These are phyloP conservation scores for Sphenopsis melanotis DNA, from an alignment of 2,797 vertebrate genomes.

Conservation along the genomic window DNA sequence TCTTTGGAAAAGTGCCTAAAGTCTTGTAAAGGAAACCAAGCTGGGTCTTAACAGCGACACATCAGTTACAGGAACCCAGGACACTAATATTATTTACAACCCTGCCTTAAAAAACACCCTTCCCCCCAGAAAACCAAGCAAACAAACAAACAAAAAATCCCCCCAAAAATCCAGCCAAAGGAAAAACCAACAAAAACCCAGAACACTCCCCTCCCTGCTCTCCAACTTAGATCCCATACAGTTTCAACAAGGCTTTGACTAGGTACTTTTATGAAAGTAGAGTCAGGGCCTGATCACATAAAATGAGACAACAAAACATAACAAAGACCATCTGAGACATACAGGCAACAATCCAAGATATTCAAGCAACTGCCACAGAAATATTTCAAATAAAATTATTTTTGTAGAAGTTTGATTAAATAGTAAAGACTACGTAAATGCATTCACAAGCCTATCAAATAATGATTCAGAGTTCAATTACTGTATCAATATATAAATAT, in stretches of 20 bases:
- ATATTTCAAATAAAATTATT: not conserved
- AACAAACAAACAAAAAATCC: not conserved
- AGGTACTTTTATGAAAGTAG: not conserved
- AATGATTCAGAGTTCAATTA: not conserved
- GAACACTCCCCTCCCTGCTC: not conserved
- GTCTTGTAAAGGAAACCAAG: not conserved
- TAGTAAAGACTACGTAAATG: not conserved
- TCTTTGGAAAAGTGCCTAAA: not conserved
- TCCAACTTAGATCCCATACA: not conserved
- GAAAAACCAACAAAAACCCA: not conserved
- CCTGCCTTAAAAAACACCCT: not conserved
- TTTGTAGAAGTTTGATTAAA: not conserved
- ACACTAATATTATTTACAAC: not conserved
- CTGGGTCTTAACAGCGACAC: not conserved
- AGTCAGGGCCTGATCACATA: not conserved
- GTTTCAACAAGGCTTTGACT: not conserved
- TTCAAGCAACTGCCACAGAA: not conserved
- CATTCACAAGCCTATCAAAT: not conserved
- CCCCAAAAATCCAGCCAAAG: not conserved
- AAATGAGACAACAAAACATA: not conserved
- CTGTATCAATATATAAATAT: not conserved
- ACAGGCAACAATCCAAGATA: not conserved
- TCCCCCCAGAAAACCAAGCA: rapidly evolving
- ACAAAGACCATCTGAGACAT: not conserved
- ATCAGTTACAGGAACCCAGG: not conserved